Evolutionary conservation across 2,113 vertebrate genomes (phyloP).

Genomic region (Petrocephalus microphthalmus): DNA sequence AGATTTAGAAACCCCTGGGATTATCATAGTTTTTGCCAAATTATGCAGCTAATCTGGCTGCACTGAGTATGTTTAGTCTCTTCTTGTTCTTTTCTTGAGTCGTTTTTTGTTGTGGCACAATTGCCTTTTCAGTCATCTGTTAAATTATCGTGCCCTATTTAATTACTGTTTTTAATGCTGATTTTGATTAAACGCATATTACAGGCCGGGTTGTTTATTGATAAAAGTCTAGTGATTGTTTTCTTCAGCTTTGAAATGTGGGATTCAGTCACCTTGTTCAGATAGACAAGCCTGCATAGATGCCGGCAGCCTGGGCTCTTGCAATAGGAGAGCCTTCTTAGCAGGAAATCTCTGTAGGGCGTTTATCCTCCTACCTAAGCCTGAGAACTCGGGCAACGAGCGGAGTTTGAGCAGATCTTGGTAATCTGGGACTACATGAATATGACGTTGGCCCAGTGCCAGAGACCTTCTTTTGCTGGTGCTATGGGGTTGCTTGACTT

Average conservation of each 20-base stretch:
- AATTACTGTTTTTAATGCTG: conserved; percentile 19
- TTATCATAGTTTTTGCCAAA: not conserved
- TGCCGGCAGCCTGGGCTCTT: not conserved
- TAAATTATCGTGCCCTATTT: conserved; percentile 2
- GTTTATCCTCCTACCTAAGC: not conserved
- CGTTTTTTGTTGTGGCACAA: conserved; percentile 8
- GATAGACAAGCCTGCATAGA: not conserved
- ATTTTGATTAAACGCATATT: not conserved
- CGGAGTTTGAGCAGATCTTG: not conserved
- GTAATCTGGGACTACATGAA: not conserved
- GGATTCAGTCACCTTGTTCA: not conserved
- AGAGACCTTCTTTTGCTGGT: not conserved
- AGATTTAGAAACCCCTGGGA: not conserved
- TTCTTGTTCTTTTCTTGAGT: conserved; percentile 15
- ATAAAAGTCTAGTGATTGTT: not conserved
- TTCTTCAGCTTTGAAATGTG: not conserved
- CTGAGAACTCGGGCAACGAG: not conserved
- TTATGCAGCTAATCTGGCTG: not conserved
- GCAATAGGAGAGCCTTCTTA: not conserved
- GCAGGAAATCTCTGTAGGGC: not conserved
- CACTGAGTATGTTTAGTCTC: not conserved
- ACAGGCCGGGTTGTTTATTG: not conserved
- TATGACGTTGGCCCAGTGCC: not conserved
- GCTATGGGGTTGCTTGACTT: not conserved
- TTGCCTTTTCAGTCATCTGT: not conserved